Conservation (phyloP, 1,140 invertebrate species). For the Bombus pascuorum region DNA sequence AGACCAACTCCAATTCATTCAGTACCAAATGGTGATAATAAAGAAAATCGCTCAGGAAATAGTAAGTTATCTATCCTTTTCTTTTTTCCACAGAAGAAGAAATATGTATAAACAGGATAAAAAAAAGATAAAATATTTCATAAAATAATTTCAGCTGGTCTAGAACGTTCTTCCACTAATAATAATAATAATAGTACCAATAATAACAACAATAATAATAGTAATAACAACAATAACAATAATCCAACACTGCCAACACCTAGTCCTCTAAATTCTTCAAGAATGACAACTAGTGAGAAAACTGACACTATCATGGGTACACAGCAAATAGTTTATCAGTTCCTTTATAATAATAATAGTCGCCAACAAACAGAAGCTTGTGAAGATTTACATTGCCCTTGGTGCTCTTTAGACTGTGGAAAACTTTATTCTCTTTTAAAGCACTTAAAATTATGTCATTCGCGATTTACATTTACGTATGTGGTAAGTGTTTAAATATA, state of each 20-base stretch:
- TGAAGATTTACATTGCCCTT: conserved; percentile 95
- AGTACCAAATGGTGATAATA: conserved; percentile 83
- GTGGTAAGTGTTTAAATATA: conserved; percentile 85
- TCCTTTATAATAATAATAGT: conserved; percentile 97
- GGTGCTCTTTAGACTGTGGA: conserved; percentile 96
- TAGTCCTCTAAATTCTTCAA: conserved; percentile 77
- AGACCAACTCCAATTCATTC: conserved; percentile 82
- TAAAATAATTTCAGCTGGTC: conserved; percentile 69
- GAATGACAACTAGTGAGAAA: conserved; percentile 74
- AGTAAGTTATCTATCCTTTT: conserved; percentile 67
- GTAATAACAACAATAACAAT: conserved; percentile 77
- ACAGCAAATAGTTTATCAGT: conserved; percentile 95
- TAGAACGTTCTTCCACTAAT: conserved; percentile 76
- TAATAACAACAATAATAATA: conserved; percentile 66
- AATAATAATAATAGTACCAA: conserved; percentile 56
- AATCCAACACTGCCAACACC: conserved; percentile 75
- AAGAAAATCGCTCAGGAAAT: conserved; percentile 85
- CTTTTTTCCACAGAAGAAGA: background rate
- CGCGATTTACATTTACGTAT: conserved; percentile 96
- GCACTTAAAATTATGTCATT: conserved; percentile 96
- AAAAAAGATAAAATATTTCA: conserved; percentile 10
- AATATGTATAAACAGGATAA: background rate
- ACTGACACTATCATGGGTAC: conserved; percentile 74
- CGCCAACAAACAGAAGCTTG: conserved; percentile 97
- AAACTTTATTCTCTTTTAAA: conserved; percentile 94